A percentile compares a stretch with the other conserved stretches of the same genome.
These are phyloP conservation scores for Athalia rosae DNA, from an alignment of 2,888 invertebrate genomes.

Conservation along the genomic window DNA sequence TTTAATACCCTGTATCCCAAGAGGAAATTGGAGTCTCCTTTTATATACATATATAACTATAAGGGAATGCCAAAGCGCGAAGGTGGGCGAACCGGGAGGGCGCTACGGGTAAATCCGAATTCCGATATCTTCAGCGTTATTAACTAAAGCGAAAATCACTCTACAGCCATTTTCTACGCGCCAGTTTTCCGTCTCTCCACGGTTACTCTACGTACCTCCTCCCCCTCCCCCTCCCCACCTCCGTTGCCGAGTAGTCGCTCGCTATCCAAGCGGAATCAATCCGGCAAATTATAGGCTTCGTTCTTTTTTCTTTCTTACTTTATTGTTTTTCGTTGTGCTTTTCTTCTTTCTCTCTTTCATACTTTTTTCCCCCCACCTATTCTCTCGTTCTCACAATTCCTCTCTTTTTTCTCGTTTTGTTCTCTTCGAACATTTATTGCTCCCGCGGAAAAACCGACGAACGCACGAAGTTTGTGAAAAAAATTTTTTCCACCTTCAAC, in stretches of 20 bases:
- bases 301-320: constrained; percentile 14
- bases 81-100: background rate
- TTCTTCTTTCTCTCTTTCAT: too few species aligned
- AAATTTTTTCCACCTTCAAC: constrained; percentile 17
- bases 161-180: background rate
- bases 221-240: too few species aligned
- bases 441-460: background rate
- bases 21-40: too few species aligned
- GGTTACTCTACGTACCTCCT: constrained; percentile 14
- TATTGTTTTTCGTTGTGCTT: background rate
- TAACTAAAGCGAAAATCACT: constrained; percentile 9
- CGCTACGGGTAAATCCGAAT: background rate
- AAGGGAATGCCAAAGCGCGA: too few species aligned
- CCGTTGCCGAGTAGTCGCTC: background rate
- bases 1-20: too few species aligned
- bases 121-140: constrained; percentile 21
- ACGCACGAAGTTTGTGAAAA: background rate
- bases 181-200: constrained; percentile 37
- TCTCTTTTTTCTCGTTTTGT: too few species aligned
- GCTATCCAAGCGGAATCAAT: constrained; percentile 28
- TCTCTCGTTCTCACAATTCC: too few species aligned
- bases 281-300: constrained; percentile 31
- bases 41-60: too few species aligned
- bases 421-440: background rate
- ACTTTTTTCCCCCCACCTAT: too few species aligned